Conservation (phyloP, 2,888 invertebrate species). For the Oligia latruncula region DNA sequence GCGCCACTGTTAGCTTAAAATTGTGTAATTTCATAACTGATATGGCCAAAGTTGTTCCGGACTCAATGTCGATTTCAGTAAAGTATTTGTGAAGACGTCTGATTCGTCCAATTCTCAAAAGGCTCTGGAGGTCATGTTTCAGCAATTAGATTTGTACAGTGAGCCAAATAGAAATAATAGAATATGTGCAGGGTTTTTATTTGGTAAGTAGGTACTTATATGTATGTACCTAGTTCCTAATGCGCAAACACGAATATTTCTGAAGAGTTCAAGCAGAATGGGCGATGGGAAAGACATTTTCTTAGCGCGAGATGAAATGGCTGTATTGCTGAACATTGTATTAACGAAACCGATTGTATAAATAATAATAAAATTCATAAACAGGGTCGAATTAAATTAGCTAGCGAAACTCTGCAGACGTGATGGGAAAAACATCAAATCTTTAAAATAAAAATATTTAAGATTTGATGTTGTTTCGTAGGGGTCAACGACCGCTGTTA, state of each 20-base stretch:
- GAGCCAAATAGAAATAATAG: neutral
- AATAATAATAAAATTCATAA: no score
- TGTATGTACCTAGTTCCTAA: neutral
- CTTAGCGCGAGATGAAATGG: no score
- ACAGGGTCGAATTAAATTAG: no score
- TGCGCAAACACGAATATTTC: neutral
- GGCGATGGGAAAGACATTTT: neutral
- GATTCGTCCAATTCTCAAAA: neutral
- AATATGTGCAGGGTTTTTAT: neutral
- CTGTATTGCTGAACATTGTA: no score
- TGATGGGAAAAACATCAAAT: no score
- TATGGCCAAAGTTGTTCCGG: neutral
- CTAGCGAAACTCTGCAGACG: no score
- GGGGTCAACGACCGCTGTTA: no score
- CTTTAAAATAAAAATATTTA: no score
- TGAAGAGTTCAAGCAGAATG: neutral
- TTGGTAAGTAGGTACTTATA: neutral
- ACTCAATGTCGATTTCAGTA: neutral
- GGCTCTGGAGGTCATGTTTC: neutral
- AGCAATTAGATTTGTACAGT: neutral
- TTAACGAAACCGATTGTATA: no score
- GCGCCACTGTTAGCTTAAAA: slow-evolving; percentile 5
- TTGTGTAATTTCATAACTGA: slow-evolving; percentile 1
- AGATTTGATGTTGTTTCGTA: no score
- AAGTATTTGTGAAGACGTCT: neutral